These are phyloP conservation scores for Agelastica alni DNA, from an alignment of 2,888 invertebrate species.

Conservation along the genomic window DNA sequence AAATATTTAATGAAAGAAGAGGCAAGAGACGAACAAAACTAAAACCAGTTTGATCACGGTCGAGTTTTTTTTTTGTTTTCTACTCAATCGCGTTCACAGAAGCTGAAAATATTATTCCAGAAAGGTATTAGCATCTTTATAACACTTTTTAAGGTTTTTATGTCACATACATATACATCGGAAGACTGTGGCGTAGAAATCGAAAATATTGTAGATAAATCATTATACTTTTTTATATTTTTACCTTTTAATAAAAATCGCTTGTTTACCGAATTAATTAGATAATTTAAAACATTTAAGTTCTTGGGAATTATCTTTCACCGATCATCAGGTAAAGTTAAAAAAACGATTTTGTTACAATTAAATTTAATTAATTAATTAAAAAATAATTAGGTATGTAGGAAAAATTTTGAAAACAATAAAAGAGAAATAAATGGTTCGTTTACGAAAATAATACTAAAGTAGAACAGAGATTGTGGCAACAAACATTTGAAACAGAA, in stretches of 20 bases:
- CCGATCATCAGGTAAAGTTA: not conserved
- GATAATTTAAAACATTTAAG: not conserved
- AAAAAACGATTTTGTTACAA: not conserved
- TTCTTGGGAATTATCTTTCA: not conserved
- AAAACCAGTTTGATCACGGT: constrained; percentile 36
- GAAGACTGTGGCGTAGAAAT: not conserved
- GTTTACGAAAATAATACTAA: too few species aligned
- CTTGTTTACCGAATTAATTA: too few species aligned
- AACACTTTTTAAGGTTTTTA: constrained; percentile 36
- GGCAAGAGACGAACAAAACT: constrained; percentile 24
- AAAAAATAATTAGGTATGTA: too few species aligned
- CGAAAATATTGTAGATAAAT: not conserved
- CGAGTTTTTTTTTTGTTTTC: constrained; percentile 27
- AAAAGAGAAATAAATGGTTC: too few species aligned
- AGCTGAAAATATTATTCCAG: constrained; percentile 33
- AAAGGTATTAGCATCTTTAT: constrained; percentile 37
- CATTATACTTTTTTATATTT: not conserved
- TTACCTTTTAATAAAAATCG: not conserved
- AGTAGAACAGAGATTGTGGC: too few species aligned
- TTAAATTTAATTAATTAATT: too few species aligned
- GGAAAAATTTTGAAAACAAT: too few species aligned
- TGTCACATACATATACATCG: constrained; percentile 27
- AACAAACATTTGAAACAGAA: too few species aligned
- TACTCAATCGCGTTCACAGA: constrained; percentile 24
- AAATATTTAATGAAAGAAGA: constrained; percentile 36